phyloP scores from a whole-genome alignment of 2,113 vertebrate species.

The Atlantisia rogersi region DNA sequence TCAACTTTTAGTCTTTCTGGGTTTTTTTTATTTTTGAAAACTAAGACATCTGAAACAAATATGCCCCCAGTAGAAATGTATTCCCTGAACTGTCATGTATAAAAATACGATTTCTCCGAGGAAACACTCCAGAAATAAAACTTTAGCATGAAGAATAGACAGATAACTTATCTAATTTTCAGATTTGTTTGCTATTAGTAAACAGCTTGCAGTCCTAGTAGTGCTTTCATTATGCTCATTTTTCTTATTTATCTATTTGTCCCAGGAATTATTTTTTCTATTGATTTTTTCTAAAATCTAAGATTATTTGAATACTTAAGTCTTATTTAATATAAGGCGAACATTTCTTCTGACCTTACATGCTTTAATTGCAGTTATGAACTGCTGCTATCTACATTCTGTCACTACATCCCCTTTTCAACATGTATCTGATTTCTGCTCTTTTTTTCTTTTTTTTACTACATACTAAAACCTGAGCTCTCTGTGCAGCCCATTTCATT shows the following conservation, averaged over 20 bases:
- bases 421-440: neutral
- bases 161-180: neutral
- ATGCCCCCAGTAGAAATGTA: neutral
- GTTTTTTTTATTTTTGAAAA: neutral
- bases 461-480: neutral
- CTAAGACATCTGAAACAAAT: neutral
- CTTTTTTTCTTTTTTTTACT: constrained; percentile 16
- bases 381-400: neutral
- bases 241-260: neutral
- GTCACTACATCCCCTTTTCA: neutral
- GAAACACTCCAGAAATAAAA: neutral
- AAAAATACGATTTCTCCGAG: neutral
- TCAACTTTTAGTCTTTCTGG: neutral
- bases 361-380: neutral
- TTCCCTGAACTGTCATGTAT: neutral
- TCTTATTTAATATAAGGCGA: neutral
- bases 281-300: neutral
- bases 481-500: neutral
- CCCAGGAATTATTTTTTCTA: neutral
- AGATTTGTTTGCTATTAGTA: neutral
- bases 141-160: neutral
- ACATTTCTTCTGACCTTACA: neutral
- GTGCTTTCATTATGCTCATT: neutral
- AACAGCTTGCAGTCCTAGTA: neutral
- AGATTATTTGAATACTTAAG: neutral